Evolutionary conservation across 1,140 invertebrate genomes (phyloP).

Genomic region (Ceratosolen fusciceps): DNA sequence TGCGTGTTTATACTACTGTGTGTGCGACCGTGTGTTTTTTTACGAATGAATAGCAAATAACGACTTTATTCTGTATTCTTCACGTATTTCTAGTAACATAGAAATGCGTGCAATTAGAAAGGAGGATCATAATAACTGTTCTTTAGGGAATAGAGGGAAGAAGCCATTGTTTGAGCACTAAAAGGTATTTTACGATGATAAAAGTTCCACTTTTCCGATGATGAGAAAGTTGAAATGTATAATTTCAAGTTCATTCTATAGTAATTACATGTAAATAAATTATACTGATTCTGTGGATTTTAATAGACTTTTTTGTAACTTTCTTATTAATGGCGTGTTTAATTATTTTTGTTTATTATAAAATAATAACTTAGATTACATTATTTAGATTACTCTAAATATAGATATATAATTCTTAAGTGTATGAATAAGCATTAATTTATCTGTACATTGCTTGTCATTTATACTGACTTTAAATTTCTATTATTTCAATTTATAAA

Average conservation of each 20-base stretch:
- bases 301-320: background rate
- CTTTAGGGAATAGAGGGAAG: background rate
- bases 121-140: background rate
- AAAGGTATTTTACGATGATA: background rate
- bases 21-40: background rate
- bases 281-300: background rate
- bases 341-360: too few species aligned
- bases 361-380: too few species aligned
- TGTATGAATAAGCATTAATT: too few species aligned
- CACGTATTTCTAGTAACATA: background rate
- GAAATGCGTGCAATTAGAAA: background rate
- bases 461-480: too few species aligned
- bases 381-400: too few species aligned
- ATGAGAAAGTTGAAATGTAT: slow-evolving; percentile 11
- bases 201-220: background rate
- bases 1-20: too few species aligned
- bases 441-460: too few species aligned
- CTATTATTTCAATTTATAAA: too few species aligned
- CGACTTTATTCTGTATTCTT: background rate
- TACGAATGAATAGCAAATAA: background rate
- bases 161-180: background rate
- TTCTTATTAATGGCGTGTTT: background rate
- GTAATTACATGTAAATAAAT: background rate
- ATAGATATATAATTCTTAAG: too few species aligned
- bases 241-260: background rate